These are phyloP conservation scores for Cichlasoma orientale DNA, from an alignment of 2,797 vertebrate species.

Conservation along the genomic window DNA sequence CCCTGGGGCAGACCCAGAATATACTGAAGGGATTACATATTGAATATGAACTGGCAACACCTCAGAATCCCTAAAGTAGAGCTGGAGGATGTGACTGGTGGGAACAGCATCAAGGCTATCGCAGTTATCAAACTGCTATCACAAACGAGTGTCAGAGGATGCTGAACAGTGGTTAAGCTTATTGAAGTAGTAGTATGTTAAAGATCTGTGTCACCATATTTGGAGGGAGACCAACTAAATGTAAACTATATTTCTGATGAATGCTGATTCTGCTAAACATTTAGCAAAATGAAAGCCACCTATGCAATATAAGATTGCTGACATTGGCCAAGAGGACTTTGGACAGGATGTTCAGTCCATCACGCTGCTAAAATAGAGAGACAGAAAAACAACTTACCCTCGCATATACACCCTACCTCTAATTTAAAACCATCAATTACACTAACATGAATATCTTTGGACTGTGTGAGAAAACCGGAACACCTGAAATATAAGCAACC, in stretches of 20 bases:
- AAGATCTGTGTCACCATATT: not conserved
- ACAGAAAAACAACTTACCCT: not conserved
- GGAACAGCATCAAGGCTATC: conserved; percentile 8
- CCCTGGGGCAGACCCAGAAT: conserved; percentile 1
- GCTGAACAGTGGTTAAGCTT: not conserved
- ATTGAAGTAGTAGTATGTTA: not conserved
- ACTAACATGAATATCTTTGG: not conserved
- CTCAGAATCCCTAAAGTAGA: not conserved
- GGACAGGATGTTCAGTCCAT: not conserved
- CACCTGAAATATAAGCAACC: fast-evolving
- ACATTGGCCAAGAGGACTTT: not conserved
- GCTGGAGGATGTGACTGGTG: conserved; percentile 9
- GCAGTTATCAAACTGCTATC: not conserved
- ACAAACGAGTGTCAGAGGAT: not conserved
- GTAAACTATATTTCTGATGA: not conserved
- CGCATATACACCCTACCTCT: not conserved
- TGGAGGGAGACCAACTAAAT: not conserved
- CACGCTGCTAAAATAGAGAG: not conserved
- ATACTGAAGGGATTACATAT: conserved; percentile 27
- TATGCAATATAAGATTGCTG: not conserved
- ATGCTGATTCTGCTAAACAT: not conserved
- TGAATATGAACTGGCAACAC: conserved; percentile 11
- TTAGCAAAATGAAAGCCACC: not conserved
- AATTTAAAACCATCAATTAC: not conserved
- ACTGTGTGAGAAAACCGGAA: not conserved